Percentiles rank a stretch among this genome's conserved stretches.
These are phyloP conservation scores for Acanthurus lineatus DNA, from an alignment of 2,797 vertebrate genomes.

Conservation along the genomic window DNA sequence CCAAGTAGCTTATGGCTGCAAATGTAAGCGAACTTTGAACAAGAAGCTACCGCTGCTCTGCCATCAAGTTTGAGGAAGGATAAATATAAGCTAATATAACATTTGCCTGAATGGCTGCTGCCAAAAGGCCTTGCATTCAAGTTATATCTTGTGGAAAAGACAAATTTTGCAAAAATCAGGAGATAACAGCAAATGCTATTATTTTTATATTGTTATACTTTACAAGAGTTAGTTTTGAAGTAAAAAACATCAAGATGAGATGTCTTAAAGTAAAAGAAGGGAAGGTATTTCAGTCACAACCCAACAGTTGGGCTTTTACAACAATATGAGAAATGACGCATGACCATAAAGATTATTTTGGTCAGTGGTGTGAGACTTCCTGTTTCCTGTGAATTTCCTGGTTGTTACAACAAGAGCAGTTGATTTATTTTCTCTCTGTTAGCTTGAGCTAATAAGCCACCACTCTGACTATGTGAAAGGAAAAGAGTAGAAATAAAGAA, in stretches of 20 bases:
- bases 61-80: neutral
- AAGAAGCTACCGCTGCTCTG: neutral
- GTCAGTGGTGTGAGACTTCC: slow-evolving; percentile 70
- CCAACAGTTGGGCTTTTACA: neutral
- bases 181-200: neutral
- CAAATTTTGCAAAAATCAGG: neutral
- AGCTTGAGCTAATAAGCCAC: neutral
- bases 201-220: no score
- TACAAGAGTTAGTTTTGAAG: neutral
- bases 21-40: no score
- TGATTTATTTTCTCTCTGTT: slow-evolving; percentile 46
- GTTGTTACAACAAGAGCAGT: slow-evolving; percentile 28
- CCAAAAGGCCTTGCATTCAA: neutral
- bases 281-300: slow-evolving; percentile 21
- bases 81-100: neutral
- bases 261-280: neutral
- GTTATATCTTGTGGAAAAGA: neutral
- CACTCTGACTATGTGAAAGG: slow-evolving; percentile 23
- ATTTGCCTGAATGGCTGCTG: neutral
- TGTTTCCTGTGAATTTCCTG: slow-evolving; percentile 75
- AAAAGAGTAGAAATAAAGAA: slow-evolving; percentile 31
- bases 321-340: slow-evolving; percentile 43
- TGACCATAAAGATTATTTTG: slow-evolving; percentile 48
- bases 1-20: no score
- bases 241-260: neutral